phyloP scores from a whole-genome alignment of 2,797 vertebrate genomes.

The Sebastes oblongus region DNA sequence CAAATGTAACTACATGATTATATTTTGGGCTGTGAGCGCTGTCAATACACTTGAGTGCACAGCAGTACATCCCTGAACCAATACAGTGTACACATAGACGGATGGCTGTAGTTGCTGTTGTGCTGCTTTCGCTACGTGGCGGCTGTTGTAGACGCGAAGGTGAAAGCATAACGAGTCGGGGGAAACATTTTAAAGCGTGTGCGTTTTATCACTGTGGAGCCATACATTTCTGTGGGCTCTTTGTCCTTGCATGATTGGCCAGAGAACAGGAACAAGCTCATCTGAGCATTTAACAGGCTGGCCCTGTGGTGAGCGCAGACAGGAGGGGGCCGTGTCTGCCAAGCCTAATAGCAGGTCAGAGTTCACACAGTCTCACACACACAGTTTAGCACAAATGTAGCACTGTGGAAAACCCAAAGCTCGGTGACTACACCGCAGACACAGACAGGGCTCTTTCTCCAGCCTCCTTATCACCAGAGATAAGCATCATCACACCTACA shows the following conservation, averaged over 20 bases:
- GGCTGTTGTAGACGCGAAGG: background rate
- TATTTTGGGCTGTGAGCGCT: background rate
- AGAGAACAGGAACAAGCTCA: conserved; percentile 60
- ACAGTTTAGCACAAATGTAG: conserved; percentile 8
- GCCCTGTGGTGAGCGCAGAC: conserved; percentile 51
- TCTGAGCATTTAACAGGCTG: conserved; percentile 51
- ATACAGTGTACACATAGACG: background rate
- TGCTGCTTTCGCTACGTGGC: background rate
- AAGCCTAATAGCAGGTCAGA: conserved; percentile 55
- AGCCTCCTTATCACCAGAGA: conserved; percentile 30
- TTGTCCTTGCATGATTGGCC: conserved; percentile 55
- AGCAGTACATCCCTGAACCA: background rate
- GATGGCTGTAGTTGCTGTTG: background rate
- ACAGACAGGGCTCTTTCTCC: conserved; percentile 27
- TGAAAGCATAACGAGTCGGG: conserved; percentile 3
- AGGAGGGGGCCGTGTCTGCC: conserved; percentile 50
- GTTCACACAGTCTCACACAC: conserved; percentile 24
- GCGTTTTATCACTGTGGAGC: conserved; percentile 22
- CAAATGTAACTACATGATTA: background rate
- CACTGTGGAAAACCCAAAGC: conserved; percentile 21
- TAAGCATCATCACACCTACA: conserved; percentile 26
- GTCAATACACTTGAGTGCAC: background rate
- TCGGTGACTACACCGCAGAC: conserved; percentile 13
- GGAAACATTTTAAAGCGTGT: conserved; percentile 13
- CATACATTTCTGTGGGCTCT: conserved; percentile 50